Evolutionary conservation across 2,888 invertebrate genomes (phyloP), one percentile per base, ranked within the genome.

Genomic region (Eristalis intricaria): DNA sequence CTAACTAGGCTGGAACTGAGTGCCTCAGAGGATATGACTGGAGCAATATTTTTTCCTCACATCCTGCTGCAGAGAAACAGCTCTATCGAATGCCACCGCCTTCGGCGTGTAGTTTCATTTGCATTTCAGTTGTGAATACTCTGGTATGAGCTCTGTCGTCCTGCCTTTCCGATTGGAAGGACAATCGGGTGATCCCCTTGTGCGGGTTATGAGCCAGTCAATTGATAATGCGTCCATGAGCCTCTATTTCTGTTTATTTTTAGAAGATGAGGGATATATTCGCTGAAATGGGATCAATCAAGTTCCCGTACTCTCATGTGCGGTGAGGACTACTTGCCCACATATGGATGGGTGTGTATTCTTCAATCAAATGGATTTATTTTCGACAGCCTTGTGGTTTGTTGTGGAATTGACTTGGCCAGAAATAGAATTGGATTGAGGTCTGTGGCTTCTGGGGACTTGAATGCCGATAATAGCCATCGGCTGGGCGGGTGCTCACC

Each of bases 21-120:
- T 19, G 40, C 26, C 61, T 71, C 26, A 61, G n/a, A 71, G 71
- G 71, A 61, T 29, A 40, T 61, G 71, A 61, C 71, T n/a, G 35
- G 11, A 11, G 7, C 60, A 38, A 40, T 71, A 61, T 38, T 40
- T 40, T n/a, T 13, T 40, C 60, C 19, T n/a, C 38, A 60, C 5
- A 71, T 40, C 71, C 61, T 61, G 40, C 10, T 26, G 4, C 7
- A 61, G n/a, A 1, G 26, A n/a, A 29, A 38, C 23, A 23, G 38
- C 58, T 71, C 11, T 29, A 29, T 68, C 43, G 15, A 19, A 26
- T 13, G 1, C 26, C 13, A 69, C 15, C 19, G 19, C 19, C 19
- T 60, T 58, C 60, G 60, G 35, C 32, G 29, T 19, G 22, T 32
- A 19, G 8, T 32, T 70, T 35, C 38, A 58, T 69, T 69, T 60